Conservation (phyloP, 1,140 invertebrate genomes). For the Himalopsyche phryganea region DNA sequence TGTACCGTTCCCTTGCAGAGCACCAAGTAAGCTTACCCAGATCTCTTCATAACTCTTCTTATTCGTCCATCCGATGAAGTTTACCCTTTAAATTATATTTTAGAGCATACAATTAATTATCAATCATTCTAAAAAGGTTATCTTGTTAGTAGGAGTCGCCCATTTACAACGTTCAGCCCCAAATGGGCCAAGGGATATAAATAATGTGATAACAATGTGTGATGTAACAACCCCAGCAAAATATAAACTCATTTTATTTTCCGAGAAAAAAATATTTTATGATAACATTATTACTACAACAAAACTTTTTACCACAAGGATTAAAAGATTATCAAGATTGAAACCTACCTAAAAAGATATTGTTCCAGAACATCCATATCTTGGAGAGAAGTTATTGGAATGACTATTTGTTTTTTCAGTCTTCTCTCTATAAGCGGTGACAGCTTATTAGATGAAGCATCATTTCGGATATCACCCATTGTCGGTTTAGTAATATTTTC, state of each 20-base stretch:
- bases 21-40: conserved; percentile 84
- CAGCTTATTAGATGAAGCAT: not conserved
- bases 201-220: too few relatives aligned
- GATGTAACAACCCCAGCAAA: too few relatives aligned
- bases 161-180: too few relatives aligned
- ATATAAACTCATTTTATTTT: too few relatives aligned
- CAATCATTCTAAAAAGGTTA: too few relatives aligned
- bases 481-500: conserved; percentile 20
- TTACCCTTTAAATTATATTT: conserved; percentile 54
- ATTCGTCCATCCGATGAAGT: conserved; percentile 74
- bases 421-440: conserved; percentile 36
- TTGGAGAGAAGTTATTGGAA: conserved; percentile 59
- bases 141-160: too few relatives aligned
- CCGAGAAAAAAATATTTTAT: too few relatives aligned
- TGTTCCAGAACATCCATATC: conserved; percentile 75
- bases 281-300: too few relatives aligned
- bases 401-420: conserved; percentile 41
- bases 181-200: too few relatives aligned
- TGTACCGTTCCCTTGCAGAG: conserved; percentile 60
- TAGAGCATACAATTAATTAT: not conserved
- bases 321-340: not conserved
- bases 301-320: too few relatives aligned
- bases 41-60: conserved; percentile 90
- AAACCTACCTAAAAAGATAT: conserved; percentile 60
- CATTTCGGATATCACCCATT: conserved; percentile 11